A percentile compares a stretch with the other conserved stretches of the same genome.
These are phyloP conservation scores for Nycticorax nycticorax DNA, from an alignment of 2,113 vertebrate species.

Conservation along the genomic window DNA sequence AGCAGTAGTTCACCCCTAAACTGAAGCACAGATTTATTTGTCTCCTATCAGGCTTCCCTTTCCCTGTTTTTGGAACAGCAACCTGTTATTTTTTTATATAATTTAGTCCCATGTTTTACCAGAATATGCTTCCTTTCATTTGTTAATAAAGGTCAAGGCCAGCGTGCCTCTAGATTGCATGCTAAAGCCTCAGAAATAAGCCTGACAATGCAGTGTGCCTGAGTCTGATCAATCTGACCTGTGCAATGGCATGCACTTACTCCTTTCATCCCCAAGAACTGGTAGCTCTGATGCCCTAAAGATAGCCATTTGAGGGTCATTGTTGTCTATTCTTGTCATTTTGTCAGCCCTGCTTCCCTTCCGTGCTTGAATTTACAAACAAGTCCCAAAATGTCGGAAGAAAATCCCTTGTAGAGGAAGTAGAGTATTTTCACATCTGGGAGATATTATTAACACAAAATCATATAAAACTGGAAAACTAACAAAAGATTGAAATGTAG, in stretches of 20 bases:
- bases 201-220: not conserved
- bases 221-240: not conserved
- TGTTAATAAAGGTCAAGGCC: not conserved
- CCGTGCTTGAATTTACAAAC: not conserved
- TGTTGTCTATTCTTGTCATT: not conserved
- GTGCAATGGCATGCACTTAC: accelerated
- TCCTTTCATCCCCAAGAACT: not conserved
- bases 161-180: not conserved
- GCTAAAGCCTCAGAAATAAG: not conserved
- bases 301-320: not conserved
- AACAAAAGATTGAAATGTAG: not conserved
- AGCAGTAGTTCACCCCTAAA: not conserved
- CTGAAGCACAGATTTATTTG: not conserved
- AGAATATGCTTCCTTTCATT: not conserved
- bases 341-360: not conserved
- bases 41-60: not conserved
- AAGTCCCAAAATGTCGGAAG: not conserved
- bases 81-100: not conserved
- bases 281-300: not conserved
- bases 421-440: not conserved
- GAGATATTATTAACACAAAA: not conserved
- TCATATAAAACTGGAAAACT: not conserved
- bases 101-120: not conserved
- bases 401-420: not conserved
- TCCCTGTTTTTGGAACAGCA: not conserved